A percentile compares a stretch with the other conserved stretches of the same genome.
Conservation (phyloP, 2,113 vertebrate species). For the Dinomys branickii region DNA sequence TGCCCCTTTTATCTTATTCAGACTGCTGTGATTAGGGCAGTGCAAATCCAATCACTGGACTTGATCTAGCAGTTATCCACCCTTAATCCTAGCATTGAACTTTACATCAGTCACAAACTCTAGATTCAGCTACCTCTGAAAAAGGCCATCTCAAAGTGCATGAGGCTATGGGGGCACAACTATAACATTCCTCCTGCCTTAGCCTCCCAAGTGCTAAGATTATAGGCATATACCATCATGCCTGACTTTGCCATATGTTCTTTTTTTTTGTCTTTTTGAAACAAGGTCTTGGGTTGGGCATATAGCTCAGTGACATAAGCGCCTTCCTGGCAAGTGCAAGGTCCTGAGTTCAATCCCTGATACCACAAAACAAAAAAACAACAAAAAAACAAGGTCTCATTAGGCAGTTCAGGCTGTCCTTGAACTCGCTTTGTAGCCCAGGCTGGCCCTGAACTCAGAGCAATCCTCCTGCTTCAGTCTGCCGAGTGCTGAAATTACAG, state of each 20-base stretch:
- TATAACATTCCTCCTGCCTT: background rate
- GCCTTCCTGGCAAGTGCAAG: too few species aligned
- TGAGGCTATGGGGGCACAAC: background rate
- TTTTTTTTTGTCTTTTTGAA: background rate
- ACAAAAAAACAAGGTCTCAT: background rate
- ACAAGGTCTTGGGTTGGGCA: too few species aligned
- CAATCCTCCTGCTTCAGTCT: background rate
- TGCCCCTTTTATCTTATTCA: background rate
- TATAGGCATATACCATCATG: background rate
- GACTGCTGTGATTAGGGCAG: background rate
- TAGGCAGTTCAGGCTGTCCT: background rate
- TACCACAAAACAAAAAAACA: too few species aligned
- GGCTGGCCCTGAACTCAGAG: background rate
- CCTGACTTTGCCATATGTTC: background rate
- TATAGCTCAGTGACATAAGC: too few species aligned
- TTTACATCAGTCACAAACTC: background rate
- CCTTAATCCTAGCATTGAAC: background rate
- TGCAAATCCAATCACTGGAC: background rate
- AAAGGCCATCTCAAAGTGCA: background rate
- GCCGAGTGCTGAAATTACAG: background rate
- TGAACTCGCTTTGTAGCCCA: background rate
- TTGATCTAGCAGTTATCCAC: background rate
- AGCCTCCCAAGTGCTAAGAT: background rate
- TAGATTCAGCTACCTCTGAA: background rate
- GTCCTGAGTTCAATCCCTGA: too few species aligned